Evolutionary conservation across 2,113 vertebrate species (phyloP).

Genomic region (Athene noctua): DNA sequence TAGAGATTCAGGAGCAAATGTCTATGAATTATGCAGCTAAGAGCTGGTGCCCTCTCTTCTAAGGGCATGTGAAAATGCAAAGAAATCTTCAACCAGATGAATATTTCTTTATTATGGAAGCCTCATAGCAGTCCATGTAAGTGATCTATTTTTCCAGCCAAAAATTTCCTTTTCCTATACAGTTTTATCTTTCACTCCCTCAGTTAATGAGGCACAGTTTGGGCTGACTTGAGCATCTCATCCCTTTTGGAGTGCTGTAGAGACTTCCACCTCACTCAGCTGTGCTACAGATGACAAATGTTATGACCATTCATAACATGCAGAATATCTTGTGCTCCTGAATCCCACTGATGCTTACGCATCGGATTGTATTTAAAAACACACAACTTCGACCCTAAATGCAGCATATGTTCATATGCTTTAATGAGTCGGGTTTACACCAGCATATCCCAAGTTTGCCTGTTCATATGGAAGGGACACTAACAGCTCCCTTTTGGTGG

Average conservation of each 20-base stretch:
- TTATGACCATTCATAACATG: background rate
- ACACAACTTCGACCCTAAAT: background rate
- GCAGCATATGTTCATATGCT: no score
- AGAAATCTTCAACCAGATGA: background rate
- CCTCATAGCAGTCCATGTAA: background rate
- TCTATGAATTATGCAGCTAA: background rate
- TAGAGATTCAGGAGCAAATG: fast-evolving
- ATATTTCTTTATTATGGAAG: background rate
- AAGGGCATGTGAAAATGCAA: background rate
- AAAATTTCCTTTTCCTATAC: background rate
- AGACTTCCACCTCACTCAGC: background rate
- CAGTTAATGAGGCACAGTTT: background rate
- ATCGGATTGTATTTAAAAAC: background rate
- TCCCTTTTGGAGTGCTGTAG: background rate
- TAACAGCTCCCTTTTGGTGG: background rate
- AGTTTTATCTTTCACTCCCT: background rate
- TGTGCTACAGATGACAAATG: background rate
- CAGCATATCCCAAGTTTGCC: background rate
- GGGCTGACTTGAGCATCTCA: background rate
- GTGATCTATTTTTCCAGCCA: background rate
- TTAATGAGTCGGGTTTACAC: background rate
- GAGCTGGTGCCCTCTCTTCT: background rate
- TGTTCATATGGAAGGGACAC: background rate
- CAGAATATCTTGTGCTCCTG: background rate
- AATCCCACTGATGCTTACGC: background rate